Percentiles rank a stretch among this genome's conserved stretches.
Conservation (phyloP, 2,888 invertebrate genomes). For the Masnerella sp. region DNA sequence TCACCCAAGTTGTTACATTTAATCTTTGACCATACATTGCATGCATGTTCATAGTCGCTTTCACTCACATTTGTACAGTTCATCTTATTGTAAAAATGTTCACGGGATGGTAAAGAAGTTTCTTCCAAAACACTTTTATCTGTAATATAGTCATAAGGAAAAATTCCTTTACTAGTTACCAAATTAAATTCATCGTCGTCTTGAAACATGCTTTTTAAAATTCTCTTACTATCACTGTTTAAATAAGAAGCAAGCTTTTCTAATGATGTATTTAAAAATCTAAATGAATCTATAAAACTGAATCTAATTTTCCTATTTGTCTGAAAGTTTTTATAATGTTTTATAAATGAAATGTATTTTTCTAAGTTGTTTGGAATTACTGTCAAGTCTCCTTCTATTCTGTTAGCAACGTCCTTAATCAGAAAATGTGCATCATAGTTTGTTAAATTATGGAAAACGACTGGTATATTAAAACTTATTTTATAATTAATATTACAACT, state of each 20-base stretch:
- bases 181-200: too few species aligned
- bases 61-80: slow-evolving; percentile 1
- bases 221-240: neutral
- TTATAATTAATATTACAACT: neutral
- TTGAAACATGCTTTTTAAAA: neutral
- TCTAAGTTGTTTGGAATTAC: neutral
- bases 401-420: neutral
- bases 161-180: neutral
- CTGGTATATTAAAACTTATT: neutral
- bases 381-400: neutral
- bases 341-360: neutral
- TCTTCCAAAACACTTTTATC: slow-evolving; percentile 5
- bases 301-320: neutral
- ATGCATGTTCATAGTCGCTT: slow-evolving; percentile 65
- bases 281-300: neutral
- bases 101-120: neutral
- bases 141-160: slow-evolving; percentile 4
- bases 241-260: neutral
- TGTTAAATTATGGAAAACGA: neutral
- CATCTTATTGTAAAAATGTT: slow-evolving; percentile 13
- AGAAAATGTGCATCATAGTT: neutral
- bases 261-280: neutral
- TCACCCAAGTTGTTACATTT: slow-evolving; percentile 4
- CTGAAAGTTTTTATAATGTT: neutral
- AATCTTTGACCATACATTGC: slow-evolving; percentile 53